A percentile compares a stretch with the other conserved stretches of the same genome.
phyloP scores from a whole-genome alignment of 2,888 invertebrate genomes.

The Torymus aiolomorphi region DNA sequence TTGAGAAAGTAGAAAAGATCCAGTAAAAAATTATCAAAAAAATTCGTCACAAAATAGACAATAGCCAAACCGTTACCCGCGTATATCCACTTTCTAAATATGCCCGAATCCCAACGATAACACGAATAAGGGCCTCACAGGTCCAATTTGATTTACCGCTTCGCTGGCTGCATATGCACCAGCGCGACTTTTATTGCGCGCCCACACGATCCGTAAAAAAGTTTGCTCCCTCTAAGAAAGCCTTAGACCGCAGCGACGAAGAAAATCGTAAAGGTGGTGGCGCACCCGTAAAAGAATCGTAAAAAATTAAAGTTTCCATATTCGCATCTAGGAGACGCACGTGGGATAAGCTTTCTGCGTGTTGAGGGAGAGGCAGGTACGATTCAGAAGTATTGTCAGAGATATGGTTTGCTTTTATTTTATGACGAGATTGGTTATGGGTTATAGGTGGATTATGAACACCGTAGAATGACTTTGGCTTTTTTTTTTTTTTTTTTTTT shows the following conservation, averaged over 20 bases:
- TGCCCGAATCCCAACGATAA: constrained; percentile 32
- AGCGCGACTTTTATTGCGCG: constrained; percentile 43
- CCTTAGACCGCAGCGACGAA: not conserved
- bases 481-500: no score
- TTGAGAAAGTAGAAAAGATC: no score
- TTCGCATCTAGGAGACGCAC: not conserved
- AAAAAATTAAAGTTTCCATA: constrained; percentile 39
- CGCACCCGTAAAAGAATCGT: constrained; percentile 26
- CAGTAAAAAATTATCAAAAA: no score
- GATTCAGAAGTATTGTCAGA: no score
- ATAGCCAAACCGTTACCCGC: no score
- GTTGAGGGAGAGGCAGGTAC: no score
- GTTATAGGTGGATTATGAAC: no score
- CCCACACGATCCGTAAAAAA: constrained; percentile 21
- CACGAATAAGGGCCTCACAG: constrained; percentile 24
- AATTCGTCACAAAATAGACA: no score
- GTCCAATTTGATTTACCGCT: constrained; percentile 39
- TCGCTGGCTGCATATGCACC: constrained; percentile 24
- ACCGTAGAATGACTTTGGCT: no score
- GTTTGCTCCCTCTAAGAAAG: not conserved
- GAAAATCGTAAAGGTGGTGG: constrained; percentile 38
- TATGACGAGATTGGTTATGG: no score
- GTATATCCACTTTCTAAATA: constrained; percentile 15
- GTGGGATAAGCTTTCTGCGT: not conserved
- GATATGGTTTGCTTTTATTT: no score